These are phyloP conservation scores for Loxodonta africana DNA, from an alignment of 2,113 vertebrate species.

Conservation along the genomic window DNA sequence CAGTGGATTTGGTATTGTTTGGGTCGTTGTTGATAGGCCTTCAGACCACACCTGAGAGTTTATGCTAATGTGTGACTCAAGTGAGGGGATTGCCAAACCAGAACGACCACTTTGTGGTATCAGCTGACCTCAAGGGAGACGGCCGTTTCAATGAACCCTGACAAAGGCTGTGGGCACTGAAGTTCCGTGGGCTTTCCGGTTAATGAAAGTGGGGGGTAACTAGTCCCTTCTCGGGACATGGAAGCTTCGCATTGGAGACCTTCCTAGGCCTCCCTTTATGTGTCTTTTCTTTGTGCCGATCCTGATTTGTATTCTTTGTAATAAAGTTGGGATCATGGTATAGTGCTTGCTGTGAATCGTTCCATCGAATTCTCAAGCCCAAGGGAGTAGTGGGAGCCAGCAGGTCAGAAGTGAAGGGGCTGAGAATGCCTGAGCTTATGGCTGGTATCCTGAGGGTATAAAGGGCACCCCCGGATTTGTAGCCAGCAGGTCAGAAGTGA, in stretches of 20 bases:
- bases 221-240: not conserved
- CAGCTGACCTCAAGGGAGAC: not conserved
- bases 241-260: not conserved
- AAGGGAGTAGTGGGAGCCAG: not conserved
- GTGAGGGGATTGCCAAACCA: not conserved
- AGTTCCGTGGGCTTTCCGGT: not conserved
- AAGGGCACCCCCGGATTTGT: too few species aligned
- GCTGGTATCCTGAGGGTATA: too few species aligned
- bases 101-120: not conserved
- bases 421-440: too few species aligned
- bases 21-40: too few species aligned
- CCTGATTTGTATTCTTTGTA: not conserved
- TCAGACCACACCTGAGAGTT: not conserved
- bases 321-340: not conserved
- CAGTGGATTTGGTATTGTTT: too few species aligned
- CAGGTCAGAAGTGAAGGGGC: not conserved
- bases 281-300: not conserved
- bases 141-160: not conserved
- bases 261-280: not conserved
- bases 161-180: too few species aligned
- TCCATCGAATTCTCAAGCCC: not conserved
- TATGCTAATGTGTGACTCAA: not conserved
- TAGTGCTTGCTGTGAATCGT: not conserved
- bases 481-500: not conserved
- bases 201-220: not conserved